Base-by-base conservation (phyloP, 1,140 invertebrate genomes). In the Leptinotarsa lineolata region DNA sequence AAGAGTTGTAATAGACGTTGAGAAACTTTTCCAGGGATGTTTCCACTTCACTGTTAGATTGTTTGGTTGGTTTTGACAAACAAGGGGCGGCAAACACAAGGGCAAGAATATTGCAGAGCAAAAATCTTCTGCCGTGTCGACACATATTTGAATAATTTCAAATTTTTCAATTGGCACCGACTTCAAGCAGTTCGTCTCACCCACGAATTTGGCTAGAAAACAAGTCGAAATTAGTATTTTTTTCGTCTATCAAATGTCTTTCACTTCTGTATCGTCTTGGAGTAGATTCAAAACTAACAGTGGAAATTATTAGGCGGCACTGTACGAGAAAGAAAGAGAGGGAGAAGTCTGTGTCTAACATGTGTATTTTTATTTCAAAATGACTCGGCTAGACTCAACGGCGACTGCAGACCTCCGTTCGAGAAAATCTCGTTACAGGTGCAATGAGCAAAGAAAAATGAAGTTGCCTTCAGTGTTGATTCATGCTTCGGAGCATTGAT, bases 311-410 rank as follows among this genome's bases (percentile, higher is more conserved):
- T 66, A 66, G 64, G 64, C 39, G 64, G 22, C 22, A 39, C 22
- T 66, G n/a, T 66, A 66, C 48, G 64, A 66, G 64, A 39, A 24
- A 39, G 64, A 66, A 39, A 44, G 64, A 66, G 22, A 39, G 64
- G 39, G 64, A 66, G n/a, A n/a, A 39, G 39, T 64, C 61, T 64
- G 20, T 64, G 61, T 64, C 61, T 66, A 39, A 66, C 64, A 66
- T 66, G 30, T 66, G 64, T 66, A 66, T 66, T 66, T 66, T 66
- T 66, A 66, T 66, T 66, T 66, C 22, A 66, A 66, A 66, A 66
- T 39, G 30, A 54, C 39, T 44, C 64, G 64, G 64, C 64, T 66
- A 66, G 64, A 66, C 64, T 15, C 39, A 66, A 39, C 39, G 64
- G 64, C 64, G 64, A 66, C 60, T 13, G 22, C n/a, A 54, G 48